Evolutionary conservation across 2,113 vertebrate species (phyloP), one percentile per base, ranked within the genome.

Genomic region (Aphelocoma coerulescens): DNA sequence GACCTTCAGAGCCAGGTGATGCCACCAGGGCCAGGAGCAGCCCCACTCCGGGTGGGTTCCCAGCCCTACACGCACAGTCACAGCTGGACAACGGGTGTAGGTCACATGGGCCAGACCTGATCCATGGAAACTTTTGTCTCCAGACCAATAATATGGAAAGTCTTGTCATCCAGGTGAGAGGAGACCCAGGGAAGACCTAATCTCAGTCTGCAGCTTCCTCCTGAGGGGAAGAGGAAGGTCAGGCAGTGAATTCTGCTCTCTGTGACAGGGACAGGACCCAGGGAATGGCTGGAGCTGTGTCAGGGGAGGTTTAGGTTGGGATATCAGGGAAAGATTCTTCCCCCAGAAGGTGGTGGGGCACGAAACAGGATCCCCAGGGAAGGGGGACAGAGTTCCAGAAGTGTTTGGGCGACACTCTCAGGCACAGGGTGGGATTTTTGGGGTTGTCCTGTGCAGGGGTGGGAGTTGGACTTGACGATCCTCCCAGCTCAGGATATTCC

Each of bases 111-210:
- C n/a, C 54, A 69, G 18, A 23, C 10, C 6, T 44, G 11, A 46
- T 2, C 15, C 0, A 0, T 15, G 33, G n/a, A 58, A 82, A 57
- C 1, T 2, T 8, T 72, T 46, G 15, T 61, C 26, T 81, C 35
- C 43, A 69, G 44, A 27, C 6, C 27, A 69, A 8, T 20, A 23
- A 12, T 1, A 1, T 26, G n/a, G 37, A 57, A 77, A 75, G 6
- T 43, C 6, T 79, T 16, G 2, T 55, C 18, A 12, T n/a, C 16
- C 33, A 30, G 10, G 10, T 5, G 46, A 59, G 52, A 58, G 24
- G 35, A 57, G 44, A 32, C 6, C 0, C 1, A 76, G 58, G 35
- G 37, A 28, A 52, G 33, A 14, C 23, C 27, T 27, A 3, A 11
- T 9, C 22, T 59, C 13, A 8, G 27, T 3, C 16, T 74, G 28